phyloP scores from a whole-genome alignment of 1,140 invertebrate genomes.

The Cryptotermes secundus region DNA sequence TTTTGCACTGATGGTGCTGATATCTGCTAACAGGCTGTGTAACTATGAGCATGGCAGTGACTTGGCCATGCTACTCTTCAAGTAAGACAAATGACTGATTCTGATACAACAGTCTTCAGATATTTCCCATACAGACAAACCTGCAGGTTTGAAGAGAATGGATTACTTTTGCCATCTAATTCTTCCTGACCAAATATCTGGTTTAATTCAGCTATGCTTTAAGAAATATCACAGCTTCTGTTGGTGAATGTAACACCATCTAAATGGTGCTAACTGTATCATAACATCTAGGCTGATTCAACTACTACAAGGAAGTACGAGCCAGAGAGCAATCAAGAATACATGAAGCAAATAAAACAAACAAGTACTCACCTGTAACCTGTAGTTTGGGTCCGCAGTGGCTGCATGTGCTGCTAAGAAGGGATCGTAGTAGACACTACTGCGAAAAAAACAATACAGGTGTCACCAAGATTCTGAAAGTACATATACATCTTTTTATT shows the following conservation, averaged over 20 bases:
- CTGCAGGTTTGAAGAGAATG: background rate
- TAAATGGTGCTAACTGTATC: background rate
- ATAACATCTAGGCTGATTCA: too few relatives aligned
- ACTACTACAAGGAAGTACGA: background rate
- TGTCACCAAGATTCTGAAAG: background rate
- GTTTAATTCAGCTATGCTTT: background rate
- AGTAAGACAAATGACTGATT: too few relatives aligned
- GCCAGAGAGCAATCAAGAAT: background rate
- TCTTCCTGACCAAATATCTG: background rate
- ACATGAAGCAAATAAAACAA: background rate
- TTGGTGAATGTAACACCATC: background rate
- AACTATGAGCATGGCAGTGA: too few relatives aligned
- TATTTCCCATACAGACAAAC: too few relatives aligned
- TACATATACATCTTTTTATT: background rate
- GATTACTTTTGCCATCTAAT: background rate
- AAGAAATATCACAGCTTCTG: background rate
- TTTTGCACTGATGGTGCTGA: too few relatives aligned
- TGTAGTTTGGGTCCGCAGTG: conserved; percentile 79
- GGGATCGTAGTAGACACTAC: conserved; percentile 93
- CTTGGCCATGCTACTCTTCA: too few relatives aligned
- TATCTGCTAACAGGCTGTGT: too few relatives aligned
- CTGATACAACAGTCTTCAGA: too few relatives aligned
- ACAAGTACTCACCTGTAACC: conserved; percentile 76
- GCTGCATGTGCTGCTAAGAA: conserved; percentile 86
- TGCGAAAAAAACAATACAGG: conserved; percentile 41